A percentile compares a stretch with the other conserved stretches of the same genome.
phyloP scores from a whole-genome alignment of 2,888 invertebrate genomes.

The Drosophila kuntzei region DNA sequence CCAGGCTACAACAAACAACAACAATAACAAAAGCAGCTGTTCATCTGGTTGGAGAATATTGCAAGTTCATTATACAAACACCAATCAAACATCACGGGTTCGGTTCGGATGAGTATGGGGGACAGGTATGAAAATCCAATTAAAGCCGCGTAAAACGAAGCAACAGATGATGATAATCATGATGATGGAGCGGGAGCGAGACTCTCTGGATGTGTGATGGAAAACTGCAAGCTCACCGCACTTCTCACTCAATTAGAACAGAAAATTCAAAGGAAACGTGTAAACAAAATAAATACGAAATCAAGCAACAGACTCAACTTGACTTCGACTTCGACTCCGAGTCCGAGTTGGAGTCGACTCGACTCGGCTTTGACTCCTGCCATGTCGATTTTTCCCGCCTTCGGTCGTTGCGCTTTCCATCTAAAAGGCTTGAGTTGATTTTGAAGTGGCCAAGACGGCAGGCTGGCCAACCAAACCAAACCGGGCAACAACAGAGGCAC shows the following conservation, averaged over 20 bases:
- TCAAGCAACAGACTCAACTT: conserved; percentile 47
- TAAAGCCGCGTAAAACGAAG: conserved; percentile 69
- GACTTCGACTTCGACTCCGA: conserved; percentile 1
- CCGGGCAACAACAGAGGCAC: conserved; percentile 66
- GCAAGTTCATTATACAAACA: conserved; percentile 82
- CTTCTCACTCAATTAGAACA: conserved; percentile 81
- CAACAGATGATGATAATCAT: conserved; percentile 58
- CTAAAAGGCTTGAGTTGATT: conserved; percentile 77
- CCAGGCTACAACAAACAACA: conserved; percentile 11
- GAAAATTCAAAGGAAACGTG: conserved; percentile 79
- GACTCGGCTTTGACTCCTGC: conserved; percentile 41
- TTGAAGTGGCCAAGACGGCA: conserved; percentile 66
- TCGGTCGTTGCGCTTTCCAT: conserved; percentile 61
- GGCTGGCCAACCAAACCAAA: conserved; percentile 40
- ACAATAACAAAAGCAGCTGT: conserved; percentile 65
- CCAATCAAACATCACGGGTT: conserved; percentile 68
- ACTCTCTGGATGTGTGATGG: conserved; percentile 51
- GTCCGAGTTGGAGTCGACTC: neutral
- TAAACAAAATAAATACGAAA: conserved; percentile 77
- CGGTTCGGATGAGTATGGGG: conserved; percentile 18
- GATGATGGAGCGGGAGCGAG: conserved; percentile 39
- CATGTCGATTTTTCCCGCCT: conserved; percentile 66
- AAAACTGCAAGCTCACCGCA: conserved; percentile 76
- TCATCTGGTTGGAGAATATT: conserved; percentile 61
- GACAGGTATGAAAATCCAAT: conserved; percentile 80